phyloP scores from a whole-genome alignment of 2,797 vertebrate genomes.

The Lagorchestes hirsutus region DNA sequence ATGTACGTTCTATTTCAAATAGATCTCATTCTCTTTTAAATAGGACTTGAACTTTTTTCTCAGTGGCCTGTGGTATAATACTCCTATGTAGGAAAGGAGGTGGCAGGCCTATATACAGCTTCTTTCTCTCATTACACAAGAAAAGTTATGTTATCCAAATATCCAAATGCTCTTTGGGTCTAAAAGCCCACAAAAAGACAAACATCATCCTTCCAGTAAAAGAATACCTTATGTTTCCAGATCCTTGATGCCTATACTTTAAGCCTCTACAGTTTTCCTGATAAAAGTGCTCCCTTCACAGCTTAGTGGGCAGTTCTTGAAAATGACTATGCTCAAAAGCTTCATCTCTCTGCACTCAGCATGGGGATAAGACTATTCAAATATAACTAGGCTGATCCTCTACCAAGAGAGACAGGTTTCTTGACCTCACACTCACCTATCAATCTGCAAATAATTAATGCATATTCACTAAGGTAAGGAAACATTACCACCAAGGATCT shows the following conservation, averaged over 20 bases:
- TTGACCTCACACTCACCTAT: background rate
- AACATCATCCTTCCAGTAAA: background rate
- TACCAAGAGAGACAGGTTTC: background rate
- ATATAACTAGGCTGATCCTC: background rate
- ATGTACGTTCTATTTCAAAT: background rate
- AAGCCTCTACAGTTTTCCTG: background rate
- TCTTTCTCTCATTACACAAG: background rate
- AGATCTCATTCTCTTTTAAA: too few species aligned
- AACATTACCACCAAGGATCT: slow-evolving; percentile 39
- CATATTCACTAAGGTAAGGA: background rate
- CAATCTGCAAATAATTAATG: background rate
- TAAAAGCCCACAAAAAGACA: background rate
- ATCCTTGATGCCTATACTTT: background rate
- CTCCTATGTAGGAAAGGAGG: background rate
- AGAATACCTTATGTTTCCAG: background rate
- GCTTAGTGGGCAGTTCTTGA: background rate
- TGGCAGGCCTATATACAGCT: background rate
- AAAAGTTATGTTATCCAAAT: background rate
- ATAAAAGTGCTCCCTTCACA: background rate
- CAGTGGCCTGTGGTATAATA: background rate
- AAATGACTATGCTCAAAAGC: background rate
- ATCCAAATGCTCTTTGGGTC: background rate
- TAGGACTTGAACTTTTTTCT: background rate
- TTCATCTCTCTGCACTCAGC: background rate
- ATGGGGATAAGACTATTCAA: background rate